Conservation (phyloP, 2,888 invertebrate species). For the Ditula angustiorana region DNA sequence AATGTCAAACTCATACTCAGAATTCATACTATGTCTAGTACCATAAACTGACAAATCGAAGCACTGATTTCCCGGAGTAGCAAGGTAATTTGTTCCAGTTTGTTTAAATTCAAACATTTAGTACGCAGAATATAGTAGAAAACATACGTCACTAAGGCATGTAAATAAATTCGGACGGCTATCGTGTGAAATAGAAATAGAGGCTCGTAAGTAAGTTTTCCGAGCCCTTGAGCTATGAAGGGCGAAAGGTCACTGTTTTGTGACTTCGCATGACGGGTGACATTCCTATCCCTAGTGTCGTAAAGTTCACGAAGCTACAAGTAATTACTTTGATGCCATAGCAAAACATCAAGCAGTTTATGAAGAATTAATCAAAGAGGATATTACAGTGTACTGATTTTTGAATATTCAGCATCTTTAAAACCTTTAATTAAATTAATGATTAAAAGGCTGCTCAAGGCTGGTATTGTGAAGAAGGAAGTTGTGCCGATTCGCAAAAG, state of each 20-base stretch:
- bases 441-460: too few relatives aligned
- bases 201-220: background rate
- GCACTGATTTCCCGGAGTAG: too few relatives aligned
- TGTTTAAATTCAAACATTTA: too few relatives aligned
- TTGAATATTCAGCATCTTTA: background rate
- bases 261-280: slow-evolving; percentile 7
- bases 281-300: slow-evolving; percentile 17
- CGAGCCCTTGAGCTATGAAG: background rate
- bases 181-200: background rate
- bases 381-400: background rate
- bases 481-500: too few relatives aligned
- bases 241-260: slow-evolving; percentile 24
- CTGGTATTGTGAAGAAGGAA: background rate
- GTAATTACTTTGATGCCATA: slow-evolving; percentile 24
- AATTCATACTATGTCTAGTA: too few relatives aligned
- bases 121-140: too few relatives aligned
- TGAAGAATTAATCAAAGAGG: background rate
- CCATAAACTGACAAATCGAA: too few relatives aligned
- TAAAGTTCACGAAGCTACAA: slow-evolving; percentile 18
- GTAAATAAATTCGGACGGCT: background rate
- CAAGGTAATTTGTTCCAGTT: too few relatives aligned
- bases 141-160: background rate
- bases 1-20: too few relatives aligned
- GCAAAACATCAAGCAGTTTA: background rate
- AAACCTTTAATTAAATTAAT: too few relatives aligned